Base-by-base conservation (phyloP, 2,888 invertebrate genomes). In the Lasioglossum vierecki region DNA sequence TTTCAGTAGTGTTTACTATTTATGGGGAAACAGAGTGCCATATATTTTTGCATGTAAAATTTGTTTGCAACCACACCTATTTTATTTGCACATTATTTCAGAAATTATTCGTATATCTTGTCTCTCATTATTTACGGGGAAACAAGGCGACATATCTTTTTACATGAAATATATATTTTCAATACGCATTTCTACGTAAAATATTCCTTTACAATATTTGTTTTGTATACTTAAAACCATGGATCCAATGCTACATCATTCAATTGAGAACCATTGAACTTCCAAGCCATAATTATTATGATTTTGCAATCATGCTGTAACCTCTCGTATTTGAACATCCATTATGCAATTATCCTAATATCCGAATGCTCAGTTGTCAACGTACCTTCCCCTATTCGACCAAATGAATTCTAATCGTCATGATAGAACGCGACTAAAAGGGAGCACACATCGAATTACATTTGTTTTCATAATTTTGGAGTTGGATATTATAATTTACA, bases 321-420 rank as follows among this genome's bases (percentile, higher is more conserved):
- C 30, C 63, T 73, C 79, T 44, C 15, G 30, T 30, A 63, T 63
- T 30, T 63, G 63, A 63, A 63, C 63, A 63, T 30, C 63, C 30
- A 63, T 63, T 63, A 30, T 63, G 15, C 63, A 63, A 63, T 63
- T 30, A 63, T 63, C 63, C 30, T 18, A 30, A 63, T 30, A 63
- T 30, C 63, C 15, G 30, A 63, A 63, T 63, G 63, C 63, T 30
- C 15, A 18, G 6, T 18, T 63, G 63, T 30, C 63, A 30, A 30
- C 15, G 63, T 63, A 30, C 63, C 63, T 18, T 30, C 63, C 30
- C 26, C 63, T 63, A 63, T 63, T 30, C 18, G 63, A 63, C 63
- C 15, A 8, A 30, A 30, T 63, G 6, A 63, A 63, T 63, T 63
- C 63, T 63, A 63, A 63, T 63, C 30, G 13, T 30, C 18, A 15